phyloP scores from a whole-genome alignment of 2,888 invertebrate species.

The Halictus quadricinctus region DNA sequence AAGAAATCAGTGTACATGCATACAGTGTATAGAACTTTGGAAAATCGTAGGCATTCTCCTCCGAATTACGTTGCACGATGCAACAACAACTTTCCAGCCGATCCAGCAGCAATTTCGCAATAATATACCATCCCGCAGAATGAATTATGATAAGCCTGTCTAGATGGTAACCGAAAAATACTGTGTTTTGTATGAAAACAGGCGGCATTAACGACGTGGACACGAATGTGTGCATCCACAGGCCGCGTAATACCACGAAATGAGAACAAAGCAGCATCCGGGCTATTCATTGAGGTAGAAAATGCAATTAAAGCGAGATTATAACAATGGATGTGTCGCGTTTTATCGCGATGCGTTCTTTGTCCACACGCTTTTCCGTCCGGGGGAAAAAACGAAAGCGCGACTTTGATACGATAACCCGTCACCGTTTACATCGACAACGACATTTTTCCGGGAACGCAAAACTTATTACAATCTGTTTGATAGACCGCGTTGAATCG shows the following conservation, averaged over 20 bases:
- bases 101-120: conserved; percentile 45
- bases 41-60: not conserved
- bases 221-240: conserved; percentile 39
- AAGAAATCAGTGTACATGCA: not conserved
- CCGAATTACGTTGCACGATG: not conserved
- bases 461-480: conserved; percentile 22
- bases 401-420: conserved; percentile 31
- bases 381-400: conserved; percentile 23
- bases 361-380: conserved; percentile 5
- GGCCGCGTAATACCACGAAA: conserved; percentile 58
- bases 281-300: conserved; percentile 62
- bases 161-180: conserved; percentile 58
- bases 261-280: conserved; percentile 62
- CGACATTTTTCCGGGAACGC: not conserved
- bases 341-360: conserved; percentile 42
- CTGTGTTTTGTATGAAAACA: conserved; percentile 50
- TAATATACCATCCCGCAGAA: conserved; percentile 43
- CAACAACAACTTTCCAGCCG: conserved; percentile 53
- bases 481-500: not conserved
- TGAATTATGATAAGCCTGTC: conserved; percentile 65
- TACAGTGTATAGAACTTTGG: not conserved
- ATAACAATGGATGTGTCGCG: conserved; percentile 65
- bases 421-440: not conserved
- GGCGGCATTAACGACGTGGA: conserved; percentile 52
- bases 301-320: conserved; percentile 69